A percentile compares a stretch with the other conserved stretches of the same genome.
Evolutionary conservation across 2,113 vertebrate species (phyloP).

Genomic region (Trachemys scripta): DNA sequence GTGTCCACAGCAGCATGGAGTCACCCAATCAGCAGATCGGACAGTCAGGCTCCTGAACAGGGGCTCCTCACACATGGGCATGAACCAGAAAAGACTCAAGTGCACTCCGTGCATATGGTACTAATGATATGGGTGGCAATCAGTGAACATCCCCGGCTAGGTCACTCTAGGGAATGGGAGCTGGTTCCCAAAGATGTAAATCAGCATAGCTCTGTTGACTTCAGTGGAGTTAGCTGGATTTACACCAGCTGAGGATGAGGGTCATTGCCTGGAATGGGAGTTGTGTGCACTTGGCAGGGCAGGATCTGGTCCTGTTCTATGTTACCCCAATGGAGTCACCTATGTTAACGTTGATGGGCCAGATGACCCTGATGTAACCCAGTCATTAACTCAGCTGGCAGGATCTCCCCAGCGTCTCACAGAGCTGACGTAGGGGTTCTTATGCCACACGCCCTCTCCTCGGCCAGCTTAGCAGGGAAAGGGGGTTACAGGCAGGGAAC

Average conservation of each 20-base stretch:
- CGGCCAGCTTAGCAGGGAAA: not conserved
- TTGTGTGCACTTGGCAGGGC: not conserved
- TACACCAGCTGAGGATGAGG: not conserved
- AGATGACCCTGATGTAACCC: not conserved
- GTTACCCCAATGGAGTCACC: not conserved
- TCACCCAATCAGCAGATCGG: not conserved
- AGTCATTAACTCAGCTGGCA: not conserved
- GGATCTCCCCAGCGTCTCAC: not conserved
- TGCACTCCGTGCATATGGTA: not conserved
- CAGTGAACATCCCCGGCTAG: not conserved
- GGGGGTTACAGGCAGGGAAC: not conserved
- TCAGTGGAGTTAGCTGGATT: not conserved
- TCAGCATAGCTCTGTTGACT: not conserved
- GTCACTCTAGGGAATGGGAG: not conserved
- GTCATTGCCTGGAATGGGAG: not conserved
- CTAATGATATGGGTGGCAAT: not conserved
- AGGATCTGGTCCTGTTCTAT: not conserved
- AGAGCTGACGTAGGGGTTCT: not conserved
- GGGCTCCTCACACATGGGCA: accelerated
- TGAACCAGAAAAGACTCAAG: accelerated
- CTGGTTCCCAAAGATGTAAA: not conserved
- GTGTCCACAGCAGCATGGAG: not conserved
- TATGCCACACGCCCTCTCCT: not conserved
- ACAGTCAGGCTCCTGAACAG: not conserved
- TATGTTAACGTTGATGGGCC: not conserved